These are phyloP conservation scores for Podarcis lilfordi DNA, from an alignment of 2,797 vertebrate genomes.

Conservation along the genomic window DNA sequence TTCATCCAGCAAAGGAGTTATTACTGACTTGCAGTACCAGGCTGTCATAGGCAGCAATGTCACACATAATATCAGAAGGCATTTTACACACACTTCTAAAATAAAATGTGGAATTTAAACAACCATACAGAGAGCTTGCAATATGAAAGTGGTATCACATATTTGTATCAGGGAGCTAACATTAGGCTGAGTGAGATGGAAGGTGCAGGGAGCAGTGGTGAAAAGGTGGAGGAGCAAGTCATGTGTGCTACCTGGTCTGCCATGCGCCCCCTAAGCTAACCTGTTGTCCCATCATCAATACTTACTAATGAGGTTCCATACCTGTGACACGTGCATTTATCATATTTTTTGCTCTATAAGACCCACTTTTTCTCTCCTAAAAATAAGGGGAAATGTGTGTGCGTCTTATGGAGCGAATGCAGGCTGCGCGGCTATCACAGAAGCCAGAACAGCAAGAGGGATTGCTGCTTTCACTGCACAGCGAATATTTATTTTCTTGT, in stretches of 20 bases:
- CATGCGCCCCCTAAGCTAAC: neutral
- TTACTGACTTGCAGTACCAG: neutral
- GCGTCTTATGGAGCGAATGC: no score
- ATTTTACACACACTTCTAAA: neutral
- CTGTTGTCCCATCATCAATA: neutral
- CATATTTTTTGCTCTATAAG: no score
- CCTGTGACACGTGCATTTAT: no score
- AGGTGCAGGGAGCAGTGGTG: neutral
- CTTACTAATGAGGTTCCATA: neutral
- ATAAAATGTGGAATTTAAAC: neutral
- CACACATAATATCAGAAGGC: neutral
- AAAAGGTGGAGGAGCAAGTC: neutral
- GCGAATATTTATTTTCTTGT: no score
- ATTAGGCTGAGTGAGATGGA: neutral
- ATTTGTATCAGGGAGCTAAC: neutral
- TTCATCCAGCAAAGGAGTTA: neutral
- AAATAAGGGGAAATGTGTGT: no score
- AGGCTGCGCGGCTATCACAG: no score
- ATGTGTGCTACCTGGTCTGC: neutral
- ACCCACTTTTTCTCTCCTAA: no score
- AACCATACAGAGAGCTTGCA: neutral
- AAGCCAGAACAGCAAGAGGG: no score
- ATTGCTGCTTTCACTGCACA: no score
- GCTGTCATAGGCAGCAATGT: neutral
- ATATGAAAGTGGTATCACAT: neutral